Evolutionary conservation across 2,113 vertebrate species (phyloP).

Genomic region (Tupaia tana): DNA sequence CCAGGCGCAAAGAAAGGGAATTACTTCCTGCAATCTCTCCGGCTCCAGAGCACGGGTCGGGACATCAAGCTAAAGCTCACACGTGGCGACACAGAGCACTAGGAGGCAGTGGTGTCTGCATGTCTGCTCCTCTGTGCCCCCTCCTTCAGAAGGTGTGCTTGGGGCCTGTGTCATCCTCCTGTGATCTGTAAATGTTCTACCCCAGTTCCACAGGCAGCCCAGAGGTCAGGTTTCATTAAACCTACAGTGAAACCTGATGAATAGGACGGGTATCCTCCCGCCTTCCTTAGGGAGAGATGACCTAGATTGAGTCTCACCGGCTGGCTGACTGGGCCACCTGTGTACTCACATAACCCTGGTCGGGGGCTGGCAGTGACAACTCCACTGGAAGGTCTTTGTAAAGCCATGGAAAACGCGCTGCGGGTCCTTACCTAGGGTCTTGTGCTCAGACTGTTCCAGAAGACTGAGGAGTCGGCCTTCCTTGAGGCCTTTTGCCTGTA

Average conservation of each 20-base stretch:
- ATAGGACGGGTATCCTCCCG: not conserved
- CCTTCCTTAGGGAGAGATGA: slow-evolving; percentile 14
- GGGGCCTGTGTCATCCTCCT: not conserved
- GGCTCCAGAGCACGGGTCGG: not conserved
- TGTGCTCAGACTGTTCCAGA: slow-evolving; percentile 86
- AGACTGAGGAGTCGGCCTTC: slow-evolving; percentile 86
- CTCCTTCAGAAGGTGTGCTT: not conserved
- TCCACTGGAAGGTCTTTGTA: not conserved
- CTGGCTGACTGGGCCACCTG: not conserved
- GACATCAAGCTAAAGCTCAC: slow-evolving; percentile 35
- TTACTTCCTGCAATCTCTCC: slow-evolving; percentile 21
- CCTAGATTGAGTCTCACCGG: slow-evolving; percentile 11
- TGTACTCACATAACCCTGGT: not conserved
- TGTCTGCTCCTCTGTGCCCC: not conserved
- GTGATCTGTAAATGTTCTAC: slow-evolving; percentile 5
- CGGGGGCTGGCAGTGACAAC: not conserved
- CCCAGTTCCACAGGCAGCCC: not conserved
- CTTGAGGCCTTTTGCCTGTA: slow-evolving; percentile 73
- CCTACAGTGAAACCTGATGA: slow-evolving; percentile 52
- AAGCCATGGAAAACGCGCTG: slow-evolving; percentile 1
- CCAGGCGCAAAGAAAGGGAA: not conserved
- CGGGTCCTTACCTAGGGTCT: slow-evolving; percentile 82
- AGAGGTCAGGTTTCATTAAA: slow-evolving; percentile 35
- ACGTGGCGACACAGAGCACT: not conserved
- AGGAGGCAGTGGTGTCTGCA: not conserved